Conservation (phyloP, 2,113 vertebrate genomes). For the Garra rufa region DNA sequence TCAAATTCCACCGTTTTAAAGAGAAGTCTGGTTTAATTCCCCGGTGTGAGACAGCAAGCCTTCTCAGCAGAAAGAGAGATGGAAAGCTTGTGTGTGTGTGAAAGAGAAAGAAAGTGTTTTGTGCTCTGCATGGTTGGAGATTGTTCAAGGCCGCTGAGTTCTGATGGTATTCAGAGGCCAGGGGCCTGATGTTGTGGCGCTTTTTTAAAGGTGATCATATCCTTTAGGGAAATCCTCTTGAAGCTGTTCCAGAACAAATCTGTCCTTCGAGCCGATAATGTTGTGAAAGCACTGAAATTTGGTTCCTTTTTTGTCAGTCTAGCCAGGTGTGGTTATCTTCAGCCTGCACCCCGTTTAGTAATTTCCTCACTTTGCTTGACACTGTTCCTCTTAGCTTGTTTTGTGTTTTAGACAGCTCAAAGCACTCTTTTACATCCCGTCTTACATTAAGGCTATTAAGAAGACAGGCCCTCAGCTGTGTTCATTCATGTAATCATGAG, state of each 20-base stretch:
- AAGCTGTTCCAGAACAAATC: slow-evolving; percentile 52
- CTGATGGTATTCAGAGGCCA: slow-evolving; percentile 69
- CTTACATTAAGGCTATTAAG: slow-evolving; percentile 17
- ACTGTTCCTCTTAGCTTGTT: slow-evolving; percentile 40
- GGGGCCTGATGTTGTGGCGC: slow-evolving; percentile 66
- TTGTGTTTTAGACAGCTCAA: not conserved
- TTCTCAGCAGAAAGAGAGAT: slow-evolving; percentile 50
- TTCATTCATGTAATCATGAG: slow-evolving; percentile 6
- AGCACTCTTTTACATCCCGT: not conserved
- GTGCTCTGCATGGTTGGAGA: slow-evolving; percentile 68
- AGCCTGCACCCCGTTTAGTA: slow-evolving; percentile 13
- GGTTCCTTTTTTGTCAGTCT: slow-evolving; percentile 9
- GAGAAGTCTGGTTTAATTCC: slow-evolving; percentile 63
- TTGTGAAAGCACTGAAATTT: slow-evolving; percentile 31
- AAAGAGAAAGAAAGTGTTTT: slow-evolving; percentile 40
- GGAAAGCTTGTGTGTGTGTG: slow-evolving; percentile 12
- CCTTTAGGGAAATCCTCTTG: slow-evolving; percentile 64
- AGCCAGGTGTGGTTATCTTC: slow-evolving; percentile 42
- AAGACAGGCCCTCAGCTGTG: not conserved
- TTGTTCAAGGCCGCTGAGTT: slow-evolving; percentile 67
- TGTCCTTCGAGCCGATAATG: slow-evolving; percentile 41
- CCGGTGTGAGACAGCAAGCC: slow-evolving; percentile 48
- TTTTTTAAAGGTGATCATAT: slow-evolving; percentile 56
- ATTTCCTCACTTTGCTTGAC: slow-evolving; percentile 32
- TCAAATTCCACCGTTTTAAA: slow-evolving; percentile 60